A percentile compares a stretch with the other conserved stretches of the same genome.
Evolutionary conservation across 1,140 invertebrate genomes (phyloP).

Genomic region (Hycleus phaleratus): DNA sequence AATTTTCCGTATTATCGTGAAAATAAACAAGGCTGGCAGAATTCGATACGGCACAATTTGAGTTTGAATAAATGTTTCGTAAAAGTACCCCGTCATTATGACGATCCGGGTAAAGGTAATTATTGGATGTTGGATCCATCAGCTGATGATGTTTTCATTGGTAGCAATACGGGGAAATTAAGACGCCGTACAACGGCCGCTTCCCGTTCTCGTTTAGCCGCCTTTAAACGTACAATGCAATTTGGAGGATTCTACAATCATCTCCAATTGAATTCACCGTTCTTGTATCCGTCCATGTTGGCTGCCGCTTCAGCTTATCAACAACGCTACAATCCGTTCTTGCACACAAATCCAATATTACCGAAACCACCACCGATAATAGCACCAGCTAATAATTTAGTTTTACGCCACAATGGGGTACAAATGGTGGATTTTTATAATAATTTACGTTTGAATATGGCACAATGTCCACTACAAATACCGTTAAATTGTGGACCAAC

Average conservation of each 20-base stretch:
- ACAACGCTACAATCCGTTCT: constrained; percentile 34
- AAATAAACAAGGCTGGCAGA: constrained; percentile 99
- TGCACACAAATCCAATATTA: constrained; percentile 20
- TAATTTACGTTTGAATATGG: constrained; percentile 25
- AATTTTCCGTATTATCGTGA: constrained; percentile 97
- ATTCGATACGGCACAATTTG: constrained; percentile 95
- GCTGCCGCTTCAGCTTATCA: constrained; percentile 37
- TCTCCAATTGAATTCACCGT: constrained; percentile 41
- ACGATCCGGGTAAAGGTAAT: constrained; percentile 91
- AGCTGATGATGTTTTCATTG: constrained; percentile 95
- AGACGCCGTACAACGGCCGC: constrained; percentile 80
- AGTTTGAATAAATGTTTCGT: constrained; percentile 98
- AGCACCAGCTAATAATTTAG: constrained; percentile 2
- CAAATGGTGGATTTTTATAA: constrained; percentile 32
- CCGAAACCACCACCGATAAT: constrained; percentile 27
- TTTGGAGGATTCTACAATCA: constrained; percentile 45
- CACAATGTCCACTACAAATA: constrained; percentile 30
- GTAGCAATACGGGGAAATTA: constrained; percentile 92
- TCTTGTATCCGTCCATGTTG: constrained; percentile 19
- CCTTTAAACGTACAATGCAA: constrained; percentile 67
- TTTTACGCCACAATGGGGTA: constrained; percentile 2
- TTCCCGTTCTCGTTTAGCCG: constrained; percentile 73
- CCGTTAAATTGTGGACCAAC: constrained; percentile 20
- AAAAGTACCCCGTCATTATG: constrained; percentile 89
- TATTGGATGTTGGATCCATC: constrained; percentile 96